Evolutionary conservation across 2,113 vertebrate genomes (phyloP).

Genomic region (Chamaea fasciata): DNA sequence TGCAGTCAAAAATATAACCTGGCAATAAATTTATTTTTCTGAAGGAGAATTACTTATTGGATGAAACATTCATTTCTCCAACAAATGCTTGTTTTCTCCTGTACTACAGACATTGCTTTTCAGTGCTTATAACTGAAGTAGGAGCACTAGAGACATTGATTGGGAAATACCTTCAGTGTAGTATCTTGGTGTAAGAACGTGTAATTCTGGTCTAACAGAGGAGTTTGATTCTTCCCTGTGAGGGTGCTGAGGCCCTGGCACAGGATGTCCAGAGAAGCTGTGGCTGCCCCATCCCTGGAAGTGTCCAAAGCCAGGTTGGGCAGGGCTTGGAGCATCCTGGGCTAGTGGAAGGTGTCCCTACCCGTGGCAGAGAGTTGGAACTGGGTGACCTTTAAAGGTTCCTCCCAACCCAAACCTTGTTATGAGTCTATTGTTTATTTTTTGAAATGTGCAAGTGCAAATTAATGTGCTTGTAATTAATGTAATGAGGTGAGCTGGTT

Average conservation of each 20-base stretch:
- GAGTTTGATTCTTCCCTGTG: neutral
- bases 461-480: neutral
- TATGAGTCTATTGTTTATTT: neutral
- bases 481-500: neutral
- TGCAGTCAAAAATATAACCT: neutral
- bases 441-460: neutral
- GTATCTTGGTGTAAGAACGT: neutral
- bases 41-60: neutral
- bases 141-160: neutral
- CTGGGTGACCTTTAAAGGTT: neutral
- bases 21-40: neutral
- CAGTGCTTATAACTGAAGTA: neutral
- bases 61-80: neutral
- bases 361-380: neutral
- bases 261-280: neutral
- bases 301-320: neutral
- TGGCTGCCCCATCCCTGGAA: neutral
- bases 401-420: neutral
- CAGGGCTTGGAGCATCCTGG: accelerated
- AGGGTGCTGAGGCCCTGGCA: accelerated
- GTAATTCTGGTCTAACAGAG: neutral
- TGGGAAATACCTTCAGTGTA: neutral
- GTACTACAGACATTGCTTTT: neutral
- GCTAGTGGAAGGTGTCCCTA: accelerated
- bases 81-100: neutral